phyloP scores from a whole-genome alignment of 2,113 vertebrate species.

The Chaetodon auriga region DNA sequence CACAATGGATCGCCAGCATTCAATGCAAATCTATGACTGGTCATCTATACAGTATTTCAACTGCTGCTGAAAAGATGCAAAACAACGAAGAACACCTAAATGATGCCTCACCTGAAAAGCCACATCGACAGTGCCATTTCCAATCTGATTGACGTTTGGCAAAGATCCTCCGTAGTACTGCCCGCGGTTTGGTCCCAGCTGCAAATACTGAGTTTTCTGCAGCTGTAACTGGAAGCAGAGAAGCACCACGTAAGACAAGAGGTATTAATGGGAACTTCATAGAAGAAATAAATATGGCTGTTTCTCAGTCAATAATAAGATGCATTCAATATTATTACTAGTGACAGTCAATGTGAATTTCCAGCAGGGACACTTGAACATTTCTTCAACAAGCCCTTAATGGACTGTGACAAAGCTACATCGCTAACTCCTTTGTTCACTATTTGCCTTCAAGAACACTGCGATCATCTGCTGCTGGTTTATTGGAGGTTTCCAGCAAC shows the following conservation, averaged over 20 bases:
- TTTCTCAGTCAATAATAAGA: neutral
- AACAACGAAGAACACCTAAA: neutral
- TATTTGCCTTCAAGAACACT: no score
- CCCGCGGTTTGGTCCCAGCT: conserved; percentile 92
- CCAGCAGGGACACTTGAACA: neutral
- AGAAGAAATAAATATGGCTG: no score
- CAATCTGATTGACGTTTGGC: conserved; percentile 96
- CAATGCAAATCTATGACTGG: neutral
- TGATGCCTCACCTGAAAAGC: conserved; percentile 89
- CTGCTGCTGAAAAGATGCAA: neutral
- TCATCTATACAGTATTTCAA: neutral
- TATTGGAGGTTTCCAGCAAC: no score
- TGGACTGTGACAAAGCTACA: no score
- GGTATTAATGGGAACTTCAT: no score
- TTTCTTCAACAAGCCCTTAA: no score
- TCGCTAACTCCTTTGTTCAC: no score
- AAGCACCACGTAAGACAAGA: neutral
- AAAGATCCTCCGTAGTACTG: conserved; percentile 95
- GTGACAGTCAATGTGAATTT: neutral
- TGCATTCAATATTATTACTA: neutral
- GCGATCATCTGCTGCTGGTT: no score
- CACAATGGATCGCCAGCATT: neutral
- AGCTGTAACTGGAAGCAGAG: conserved; percentile 87
- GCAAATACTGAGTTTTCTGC: conserved; percentile 94
- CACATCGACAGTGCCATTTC: conserved; percentile 87